Conservation (phyloP, 1,140 invertebrate genomes). For the Neotoxoptera formosana region DNA sequence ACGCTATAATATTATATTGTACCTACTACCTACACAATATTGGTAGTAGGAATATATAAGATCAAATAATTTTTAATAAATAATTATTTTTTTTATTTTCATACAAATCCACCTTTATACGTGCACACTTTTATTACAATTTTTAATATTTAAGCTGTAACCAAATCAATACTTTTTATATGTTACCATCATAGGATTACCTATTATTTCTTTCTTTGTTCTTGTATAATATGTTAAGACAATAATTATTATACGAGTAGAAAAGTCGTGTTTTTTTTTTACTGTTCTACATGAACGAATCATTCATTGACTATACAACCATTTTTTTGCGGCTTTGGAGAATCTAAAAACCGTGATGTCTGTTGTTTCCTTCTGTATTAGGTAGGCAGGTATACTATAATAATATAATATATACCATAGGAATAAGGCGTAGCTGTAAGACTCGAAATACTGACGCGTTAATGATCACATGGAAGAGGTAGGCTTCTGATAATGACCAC, state of each 20-base stretch:
- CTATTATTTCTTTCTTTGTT: not conserved
- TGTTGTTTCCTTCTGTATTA: slow-evolving; percentile 20
- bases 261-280: not conserved
- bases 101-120: not conserved
- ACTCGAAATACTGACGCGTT: slow-evolving; percentile 33
- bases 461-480: slow-evolving; percentile 43
- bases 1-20: no score
- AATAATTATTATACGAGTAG: not conserved
- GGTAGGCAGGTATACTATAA: no score
- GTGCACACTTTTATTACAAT: not conserved
- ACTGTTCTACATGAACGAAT: slow-evolving; percentile 29
- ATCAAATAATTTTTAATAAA: not conserved
- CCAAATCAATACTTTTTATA: not conserved
- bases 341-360: not conserved
- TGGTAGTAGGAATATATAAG: no score
- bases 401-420: not conserved
- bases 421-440: not conserved
- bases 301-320: not conserved
- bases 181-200: not conserved
- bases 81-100: not conserved
- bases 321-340: not conserved
- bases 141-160: not conserved
- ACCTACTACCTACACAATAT: no score
- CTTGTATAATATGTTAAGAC: not conserved
- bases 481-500: slow-evolving; percentile 45